A percentile compares a stretch with the other conserved stretches of the same genome.
Conservation (phyloP, 2,888 invertebrate species). For the Catocala fraxini region DNA sequence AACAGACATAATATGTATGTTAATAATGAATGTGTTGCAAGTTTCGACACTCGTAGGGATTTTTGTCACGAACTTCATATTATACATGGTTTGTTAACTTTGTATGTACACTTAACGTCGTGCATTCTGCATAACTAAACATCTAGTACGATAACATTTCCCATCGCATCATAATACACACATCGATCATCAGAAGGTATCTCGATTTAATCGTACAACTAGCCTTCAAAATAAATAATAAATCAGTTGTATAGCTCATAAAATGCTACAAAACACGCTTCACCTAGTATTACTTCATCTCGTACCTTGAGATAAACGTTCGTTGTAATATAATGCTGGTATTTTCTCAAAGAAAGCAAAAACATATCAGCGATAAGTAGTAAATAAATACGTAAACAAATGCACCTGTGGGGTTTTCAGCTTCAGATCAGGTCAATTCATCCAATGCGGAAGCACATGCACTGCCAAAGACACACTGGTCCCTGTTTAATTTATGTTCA, state of each 20-base stretch:
- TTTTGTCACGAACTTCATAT: slow-evolving; percentile 22
- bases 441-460: slow-evolving; percentile 68
- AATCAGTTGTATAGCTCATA: slow-evolving; percentile 11
- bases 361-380: slow-evolving; percentile 48
- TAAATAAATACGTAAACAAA: slow-evolving; percentile 71
- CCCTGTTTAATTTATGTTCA: slow-evolving; percentile 58
- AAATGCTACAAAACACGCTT: slow-evolving; percentile 26
- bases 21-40: slow-evolving; percentile 18
- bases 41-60: slow-evolving; percentile 24
- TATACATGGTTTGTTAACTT: slow-evolving; percentile 19
- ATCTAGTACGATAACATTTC: slow-evolving; percentile 21
- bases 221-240: slow-evolving; percentile 15
- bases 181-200: slow-evolving; percentile 30
- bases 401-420: slow-evolving; percentile 80
- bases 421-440: slow-evolving; percentile 63
- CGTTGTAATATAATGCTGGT: slow-evolving; percentile 29
- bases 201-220: slow-evolving; percentile 1
- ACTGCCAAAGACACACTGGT: slow-evolving; percentile 71
- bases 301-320: slow-evolving; percentile 39
- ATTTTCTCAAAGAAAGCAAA: slow-evolving; percentile 47
- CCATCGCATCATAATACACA: slow-evolving; percentile 31
- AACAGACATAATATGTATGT: slow-evolving; percentile 9
- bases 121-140: slow-evolving; percentile 19
- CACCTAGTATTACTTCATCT: slow-evolving; percentile 35
- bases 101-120: slow-evolving; percentile 6